These are phyloP conservation scores for Frieseomelitta varia DNA, from an alignment of 1,140 invertebrate species.

Conservation along the genomic window DNA sequence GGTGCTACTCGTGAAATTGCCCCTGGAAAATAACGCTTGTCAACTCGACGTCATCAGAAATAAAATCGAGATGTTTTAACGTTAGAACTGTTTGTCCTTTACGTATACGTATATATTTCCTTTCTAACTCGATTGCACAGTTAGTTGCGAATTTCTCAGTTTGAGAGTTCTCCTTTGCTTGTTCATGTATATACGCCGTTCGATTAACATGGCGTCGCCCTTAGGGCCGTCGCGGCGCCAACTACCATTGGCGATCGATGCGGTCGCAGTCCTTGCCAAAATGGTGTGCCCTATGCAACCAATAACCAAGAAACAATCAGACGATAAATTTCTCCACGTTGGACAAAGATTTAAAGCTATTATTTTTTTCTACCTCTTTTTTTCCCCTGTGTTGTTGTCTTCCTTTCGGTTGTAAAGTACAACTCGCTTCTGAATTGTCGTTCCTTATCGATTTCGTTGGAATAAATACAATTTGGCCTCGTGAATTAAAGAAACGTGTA, in stretches of 20 bases:
- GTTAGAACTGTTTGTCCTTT: neutral
- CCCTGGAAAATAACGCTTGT: neutral
- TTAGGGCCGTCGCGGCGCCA: neutral
- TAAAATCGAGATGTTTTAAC: neutral
- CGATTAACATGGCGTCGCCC: neutral
- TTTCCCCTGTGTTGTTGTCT: too few relatives aligned
- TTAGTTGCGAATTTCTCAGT: neutral
- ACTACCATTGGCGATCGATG: constrained; percentile 25
- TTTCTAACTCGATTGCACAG: neutral
- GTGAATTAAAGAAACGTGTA: too few relatives aligned
- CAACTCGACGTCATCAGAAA: neutral
- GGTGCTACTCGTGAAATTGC: neutral
- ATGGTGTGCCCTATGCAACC: neutral
- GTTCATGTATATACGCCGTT: neutral
- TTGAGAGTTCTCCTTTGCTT: neutral
- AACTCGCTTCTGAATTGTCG: neutral
- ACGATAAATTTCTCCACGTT: neutral
- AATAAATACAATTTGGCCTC: too few relatives aligned
- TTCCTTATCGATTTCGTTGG: neutral
- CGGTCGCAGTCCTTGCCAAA: neutral
- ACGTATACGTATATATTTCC: neutral
- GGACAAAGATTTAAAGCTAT: neutral
- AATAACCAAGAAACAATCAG: neutral
- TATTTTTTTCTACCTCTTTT: neutral
- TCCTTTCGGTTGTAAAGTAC: neutral